A percentile compares a stretch with the other conserved stretches of the same genome.
Conservation (phyloP, 2,888 invertebrate genomes). For the Amiota mariae region DNA sequence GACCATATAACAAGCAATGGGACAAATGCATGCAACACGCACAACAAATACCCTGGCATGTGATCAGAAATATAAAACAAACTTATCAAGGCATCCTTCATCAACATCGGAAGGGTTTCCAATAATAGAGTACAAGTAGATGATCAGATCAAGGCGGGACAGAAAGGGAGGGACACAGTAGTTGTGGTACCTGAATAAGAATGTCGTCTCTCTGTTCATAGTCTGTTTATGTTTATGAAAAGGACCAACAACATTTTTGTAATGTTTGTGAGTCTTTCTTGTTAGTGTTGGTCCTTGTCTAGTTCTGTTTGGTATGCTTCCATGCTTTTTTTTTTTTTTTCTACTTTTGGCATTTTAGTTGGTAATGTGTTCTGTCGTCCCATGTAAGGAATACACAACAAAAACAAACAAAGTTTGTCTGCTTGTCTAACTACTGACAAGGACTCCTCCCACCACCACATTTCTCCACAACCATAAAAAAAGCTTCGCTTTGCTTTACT, state of each 20-base stretch:
- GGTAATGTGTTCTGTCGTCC: not conserved
- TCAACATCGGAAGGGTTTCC: too few relatives aligned
- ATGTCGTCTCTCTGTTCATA: too few relatives aligned
- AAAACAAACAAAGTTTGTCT: too few relatives aligned
- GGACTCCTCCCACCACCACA: not conserved
- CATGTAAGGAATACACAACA: not conserved
- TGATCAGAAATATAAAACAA: conserved; percentile 5
- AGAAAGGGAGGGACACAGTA: too few relatives aligned
- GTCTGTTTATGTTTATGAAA: too few relatives aligned
- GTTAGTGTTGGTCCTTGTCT: too few relatives aligned
- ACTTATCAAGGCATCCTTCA: not conserved
- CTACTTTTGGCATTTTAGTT: not conserved
- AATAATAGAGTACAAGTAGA: too few relatives aligned
- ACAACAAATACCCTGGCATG: not conserved
- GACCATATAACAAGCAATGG: not conserved
- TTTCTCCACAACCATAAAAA: not conserved
- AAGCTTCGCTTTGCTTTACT: not conserved
- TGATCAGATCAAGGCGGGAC: too few relatives aligned
- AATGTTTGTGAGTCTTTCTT: not conserved
- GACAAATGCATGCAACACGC: not conserved
- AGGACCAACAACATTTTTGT: too few relatives aligned
- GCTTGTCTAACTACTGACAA: too few relatives aligned
- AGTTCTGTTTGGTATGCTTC: not conserved
- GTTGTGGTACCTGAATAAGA: not conserved
- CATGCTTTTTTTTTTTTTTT: not conserved